Conservation (phyloP, 2,888 invertebrate species). For the Eupeodes latifasciatus region DNA sequence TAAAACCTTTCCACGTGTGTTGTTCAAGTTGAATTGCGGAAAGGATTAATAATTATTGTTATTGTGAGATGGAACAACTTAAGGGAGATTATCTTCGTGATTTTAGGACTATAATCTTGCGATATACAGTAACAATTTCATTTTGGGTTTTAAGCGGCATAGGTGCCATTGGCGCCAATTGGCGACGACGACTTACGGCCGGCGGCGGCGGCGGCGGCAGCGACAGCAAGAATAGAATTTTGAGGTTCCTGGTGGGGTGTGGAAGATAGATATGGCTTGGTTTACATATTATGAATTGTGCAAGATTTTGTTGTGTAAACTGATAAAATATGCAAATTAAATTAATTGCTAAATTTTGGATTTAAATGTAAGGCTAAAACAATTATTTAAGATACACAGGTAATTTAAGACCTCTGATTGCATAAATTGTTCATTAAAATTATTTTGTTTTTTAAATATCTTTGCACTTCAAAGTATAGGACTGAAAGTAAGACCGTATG, state of each 20-base stretch:
- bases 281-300: not conserved
- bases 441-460: too few species aligned
- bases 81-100: not conserved
- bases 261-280: not conserved
- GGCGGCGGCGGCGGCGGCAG: too few species aligned
- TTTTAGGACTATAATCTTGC: slow-evolving; percentile 5
- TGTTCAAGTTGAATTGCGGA: slow-evolving; percentile 6
- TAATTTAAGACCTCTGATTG: not conserved
- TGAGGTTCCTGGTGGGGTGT: not conserved
- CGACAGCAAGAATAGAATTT: not conserved
- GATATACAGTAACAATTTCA: slow-evolving; percentile 11
- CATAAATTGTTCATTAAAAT: not conserved
- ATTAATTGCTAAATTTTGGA: slow-evolving; percentile 14
- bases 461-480: too few species aligned
- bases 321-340: slow-evolving; percentile 24
- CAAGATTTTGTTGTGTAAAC: not conserved
- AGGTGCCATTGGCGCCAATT: too few species aligned
- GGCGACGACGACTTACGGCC: too few species aligned
- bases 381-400: not conserved
- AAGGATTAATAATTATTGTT: slow-evolving; percentile 32
- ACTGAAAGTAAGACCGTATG: too few species aligned
- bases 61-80: slow-evolving; percentile 3
- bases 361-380: not conserved
- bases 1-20: slow-evolving; percentile 6
- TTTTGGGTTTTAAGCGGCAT: not conserved